Evolutionary conservation across 2,888 invertebrate species (phyloP).

Genomic region (Rutpela maculata): DNA sequence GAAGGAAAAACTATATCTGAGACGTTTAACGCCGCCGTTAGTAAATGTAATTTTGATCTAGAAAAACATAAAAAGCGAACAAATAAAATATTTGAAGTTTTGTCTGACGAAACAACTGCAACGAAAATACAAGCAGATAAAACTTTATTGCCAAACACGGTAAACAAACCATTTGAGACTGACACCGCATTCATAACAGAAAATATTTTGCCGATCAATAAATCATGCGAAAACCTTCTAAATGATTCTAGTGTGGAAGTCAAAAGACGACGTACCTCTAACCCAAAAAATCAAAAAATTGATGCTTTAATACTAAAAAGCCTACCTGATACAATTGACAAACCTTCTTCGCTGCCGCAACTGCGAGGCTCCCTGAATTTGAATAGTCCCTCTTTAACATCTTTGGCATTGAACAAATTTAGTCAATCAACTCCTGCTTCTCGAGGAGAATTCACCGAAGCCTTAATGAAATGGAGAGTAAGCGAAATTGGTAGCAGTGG

Average conservation of each 20-base stretch:
- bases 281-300: constrained; percentile 46
- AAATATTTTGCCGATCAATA: constrained; percentile 39
- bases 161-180: constrained; percentile 33
- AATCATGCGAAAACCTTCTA: constrained; percentile 55
- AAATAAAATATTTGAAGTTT: constrained; percentile 19
- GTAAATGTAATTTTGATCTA: constrained; percentile 15
- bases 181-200: background rate
- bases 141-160: background rate
- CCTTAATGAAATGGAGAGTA: constrained; percentile 48
- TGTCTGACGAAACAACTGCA: background rate
- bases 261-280: constrained; percentile 57
- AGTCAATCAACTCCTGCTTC: constrained; percentile 56
- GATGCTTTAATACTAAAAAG: constrained; percentile 46
- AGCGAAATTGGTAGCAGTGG: constrained; percentile 15
- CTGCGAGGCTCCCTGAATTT: constrained; percentile 38
- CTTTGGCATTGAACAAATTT: constrained; percentile 41
- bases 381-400: constrained; percentile 32
- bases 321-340: constrained; percentile 50
- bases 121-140: constrained; percentile 9
- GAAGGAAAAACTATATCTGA: constrained; percentile 1
- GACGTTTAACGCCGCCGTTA: background rate
- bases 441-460: constrained; percentile 50
- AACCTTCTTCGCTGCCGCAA: constrained; percentile 60
- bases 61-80: constrained; percentile 26
- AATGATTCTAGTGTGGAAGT: constrained; percentile 56